Conservation (phyloP, 2,797 vertebrate genomes). For the Syndactyla subalaris region DNA sequence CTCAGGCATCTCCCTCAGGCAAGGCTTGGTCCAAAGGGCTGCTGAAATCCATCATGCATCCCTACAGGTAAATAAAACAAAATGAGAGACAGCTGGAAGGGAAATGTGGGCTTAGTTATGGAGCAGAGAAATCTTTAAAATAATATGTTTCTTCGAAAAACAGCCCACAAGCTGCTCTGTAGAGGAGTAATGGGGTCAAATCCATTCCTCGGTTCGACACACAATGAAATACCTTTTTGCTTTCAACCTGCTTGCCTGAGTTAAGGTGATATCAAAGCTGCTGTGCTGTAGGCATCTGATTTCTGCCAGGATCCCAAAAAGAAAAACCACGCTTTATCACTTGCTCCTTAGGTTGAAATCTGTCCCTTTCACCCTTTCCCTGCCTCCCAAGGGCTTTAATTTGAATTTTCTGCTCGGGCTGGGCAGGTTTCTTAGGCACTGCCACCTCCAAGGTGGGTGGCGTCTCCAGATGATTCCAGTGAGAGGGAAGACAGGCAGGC, state of each 20-base stretch:
- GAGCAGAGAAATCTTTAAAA: not conserved
- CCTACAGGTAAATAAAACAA: not conserved
- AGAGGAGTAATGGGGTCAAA: not conserved
- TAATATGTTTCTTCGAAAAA: not conserved
- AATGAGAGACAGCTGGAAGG: not conserved
- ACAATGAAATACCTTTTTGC: not conserved
- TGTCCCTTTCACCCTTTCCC: not conserved
- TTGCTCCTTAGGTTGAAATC: not conserved
- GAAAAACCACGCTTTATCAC: fast-evolving
- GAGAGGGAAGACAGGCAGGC: not conserved
- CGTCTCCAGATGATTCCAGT: not conserved
- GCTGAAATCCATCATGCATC: not conserved
- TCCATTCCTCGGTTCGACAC: not conserved
- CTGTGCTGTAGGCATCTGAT: not conserved
- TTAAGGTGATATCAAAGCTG: not conserved
- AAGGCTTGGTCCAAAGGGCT: not conserved
- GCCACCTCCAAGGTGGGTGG: not conserved
- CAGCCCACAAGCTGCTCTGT: not conserved
- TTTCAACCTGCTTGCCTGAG: not conserved
- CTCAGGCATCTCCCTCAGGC: not conserved
- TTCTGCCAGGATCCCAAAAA: not conserved
- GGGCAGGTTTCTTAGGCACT: not conserved
- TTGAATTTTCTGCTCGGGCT: not conserved
- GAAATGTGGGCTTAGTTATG: fast-evolving
- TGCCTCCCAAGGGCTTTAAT: not conserved